Conservation (phyloP, 2,113 vertebrate species). For the Poeciliopsis occidentalis region DNA sequence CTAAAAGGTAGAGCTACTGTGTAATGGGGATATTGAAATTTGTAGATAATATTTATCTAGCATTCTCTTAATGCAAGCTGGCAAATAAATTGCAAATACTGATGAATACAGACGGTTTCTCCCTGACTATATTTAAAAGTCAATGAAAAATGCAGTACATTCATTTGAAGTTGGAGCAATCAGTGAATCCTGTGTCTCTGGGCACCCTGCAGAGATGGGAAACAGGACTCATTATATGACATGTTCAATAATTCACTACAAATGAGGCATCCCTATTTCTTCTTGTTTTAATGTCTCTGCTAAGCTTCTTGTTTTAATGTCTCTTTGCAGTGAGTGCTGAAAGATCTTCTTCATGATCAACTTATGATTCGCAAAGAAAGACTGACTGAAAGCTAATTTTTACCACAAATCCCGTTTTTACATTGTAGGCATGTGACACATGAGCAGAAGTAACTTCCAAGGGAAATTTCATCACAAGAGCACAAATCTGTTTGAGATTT, state of each 20-base stretch:
- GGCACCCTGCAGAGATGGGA: conserved; percentile 63
- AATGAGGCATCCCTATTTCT: conserved; percentile 62
- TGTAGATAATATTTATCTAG: conserved; percentile 28
- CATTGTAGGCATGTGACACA: conserved; percentile 44
- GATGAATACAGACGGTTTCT: conserved; percentile 57
- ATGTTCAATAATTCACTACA: conserved; percentile 76
- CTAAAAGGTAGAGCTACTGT: no score
- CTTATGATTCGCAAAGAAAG: conserved; percentile 39
- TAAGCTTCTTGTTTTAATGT: conserved; percentile 53
- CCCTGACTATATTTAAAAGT: conserved; percentile 68
- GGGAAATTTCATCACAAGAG: conserved; percentile 56
- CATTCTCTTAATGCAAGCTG: conserved; percentile 33
- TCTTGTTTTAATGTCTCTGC: conserved; percentile 50
- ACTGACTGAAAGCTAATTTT: conserved; percentile 10
- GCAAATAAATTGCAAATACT: conserved; percentile 50
- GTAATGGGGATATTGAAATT: background rate
- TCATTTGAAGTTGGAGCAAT: conserved; percentile 72
- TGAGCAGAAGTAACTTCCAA: conserved; percentile 43
- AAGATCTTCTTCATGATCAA: conserved; percentile 47
- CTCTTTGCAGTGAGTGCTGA: conserved; percentile 29
- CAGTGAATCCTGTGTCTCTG: conserved; percentile 64
- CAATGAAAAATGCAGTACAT: conserved; percentile 70
- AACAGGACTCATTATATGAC: conserved; percentile 75
- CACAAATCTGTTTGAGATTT: conserved; percentile 62
- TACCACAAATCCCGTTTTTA: conserved; percentile 22